Conservation (phyloP, 1,140 invertebrate species). For the Brevipalpus yothersi region DNA sequence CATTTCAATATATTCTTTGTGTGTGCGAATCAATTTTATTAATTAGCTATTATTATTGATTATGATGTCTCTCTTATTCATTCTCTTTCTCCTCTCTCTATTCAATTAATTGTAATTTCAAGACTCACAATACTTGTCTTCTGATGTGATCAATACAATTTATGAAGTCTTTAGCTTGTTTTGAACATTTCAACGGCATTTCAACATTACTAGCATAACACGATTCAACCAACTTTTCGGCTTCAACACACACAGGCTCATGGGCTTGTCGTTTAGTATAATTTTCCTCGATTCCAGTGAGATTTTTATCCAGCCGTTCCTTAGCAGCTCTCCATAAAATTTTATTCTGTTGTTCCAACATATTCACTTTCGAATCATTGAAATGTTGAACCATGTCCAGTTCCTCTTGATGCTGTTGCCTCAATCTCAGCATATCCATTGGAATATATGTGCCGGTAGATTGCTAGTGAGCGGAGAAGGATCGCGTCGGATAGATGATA, state of each 20-base stretch:
- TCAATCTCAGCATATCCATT: not conserved
- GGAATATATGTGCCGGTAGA: not conserved
- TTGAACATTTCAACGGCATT: slow-evolving; percentile 16
- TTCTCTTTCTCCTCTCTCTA: too few species aligned
- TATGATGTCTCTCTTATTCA: too few species aligned
- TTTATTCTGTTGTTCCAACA: not conserved
- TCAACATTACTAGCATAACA: slow-evolving; percentile 18
- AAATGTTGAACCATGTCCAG: not conserved
- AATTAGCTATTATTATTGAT: too few species aligned
- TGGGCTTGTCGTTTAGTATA: slow-evolving; percentile 12
- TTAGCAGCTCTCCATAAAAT: not conserved
- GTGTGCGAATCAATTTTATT: too few species aligned
- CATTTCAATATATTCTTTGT: too few species aligned
- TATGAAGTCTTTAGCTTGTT: slow-evolving; percentile 16
- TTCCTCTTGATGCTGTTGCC: not conserved
- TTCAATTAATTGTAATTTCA: too few species aligned
- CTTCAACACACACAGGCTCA: slow-evolving; percentile 17
- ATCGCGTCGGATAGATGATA: too few species aligned
- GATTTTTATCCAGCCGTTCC: not conserved
- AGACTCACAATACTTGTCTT: not conserved
- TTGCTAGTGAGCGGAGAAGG: not conserved
- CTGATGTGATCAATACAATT: slow-evolving; percentile 17
- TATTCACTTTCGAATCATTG: not conserved
- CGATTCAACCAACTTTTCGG: slow-evolving; percentile 15
- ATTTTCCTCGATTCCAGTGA: slow-evolving; percentile 7